Percentiles rank a stretch among this genome's conserved stretches.
Evolutionary conservation across 2,888 invertebrate genomes (phyloP).

Genomic region (Sphinx pinastri): DNA sequence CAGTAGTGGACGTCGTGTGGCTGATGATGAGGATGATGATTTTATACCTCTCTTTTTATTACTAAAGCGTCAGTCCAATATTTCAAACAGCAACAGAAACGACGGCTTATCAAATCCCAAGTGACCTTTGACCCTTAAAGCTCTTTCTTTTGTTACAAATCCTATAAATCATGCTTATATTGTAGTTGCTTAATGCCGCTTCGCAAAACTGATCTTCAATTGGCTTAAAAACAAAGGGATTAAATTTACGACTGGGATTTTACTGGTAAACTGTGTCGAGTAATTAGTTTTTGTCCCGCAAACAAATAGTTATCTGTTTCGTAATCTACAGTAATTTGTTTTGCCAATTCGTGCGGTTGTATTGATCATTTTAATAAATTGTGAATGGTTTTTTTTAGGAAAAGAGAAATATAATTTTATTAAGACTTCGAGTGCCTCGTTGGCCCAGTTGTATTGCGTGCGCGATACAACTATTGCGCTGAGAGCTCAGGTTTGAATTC

Average conservation of each 20-base stretch:
- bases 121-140: not conserved
- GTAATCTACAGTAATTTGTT: not conserved
- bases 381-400: not conserved
- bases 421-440: no score
- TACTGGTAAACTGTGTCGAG: not conserved
- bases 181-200: not conserved
- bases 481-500: no score
- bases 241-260: conserved; percentile 20
- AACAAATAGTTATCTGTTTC: not conserved
- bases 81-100: no score
- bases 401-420: no score
- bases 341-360: not conserved
- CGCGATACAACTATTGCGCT: no score
- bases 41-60: not conserved
- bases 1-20: no score
- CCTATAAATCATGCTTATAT: not conserved
- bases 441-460: no score
- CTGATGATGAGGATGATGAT: no score
- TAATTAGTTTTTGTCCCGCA: conserved; percentile 12
- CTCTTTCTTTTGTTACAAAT: not conserved
- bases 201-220: conserved; percentile 22
- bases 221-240: conserved; percentile 22
- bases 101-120: not conserved
- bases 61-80: no score
- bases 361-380: not conserved